A percentile compares a stretch with the other conserved stretches of the same genome.
Conservation (phyloP, 2,113 vertebrate genomes). For the Labeo catla region DNA sequence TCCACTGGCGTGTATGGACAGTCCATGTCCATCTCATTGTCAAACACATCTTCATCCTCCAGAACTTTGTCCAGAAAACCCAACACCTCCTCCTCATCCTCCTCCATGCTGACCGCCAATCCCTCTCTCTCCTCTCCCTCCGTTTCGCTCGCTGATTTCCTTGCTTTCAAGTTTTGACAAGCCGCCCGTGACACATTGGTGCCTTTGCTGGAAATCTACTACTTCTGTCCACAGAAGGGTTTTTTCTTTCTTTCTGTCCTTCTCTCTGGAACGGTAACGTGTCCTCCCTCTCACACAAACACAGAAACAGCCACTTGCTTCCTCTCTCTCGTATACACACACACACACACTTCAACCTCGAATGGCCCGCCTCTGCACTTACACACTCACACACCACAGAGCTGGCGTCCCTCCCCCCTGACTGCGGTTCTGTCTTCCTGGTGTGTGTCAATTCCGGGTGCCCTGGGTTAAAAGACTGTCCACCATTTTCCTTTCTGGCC, state of each 20-base stretch:
- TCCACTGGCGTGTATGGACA: slow-evolving; percentile 77
- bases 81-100: slow-evolving; percentile 88
- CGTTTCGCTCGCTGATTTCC: not conserved
- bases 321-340: slow-evolving; percentile 41
- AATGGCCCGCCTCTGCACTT: slow-evolving; percentile 14
- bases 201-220: not conserved
- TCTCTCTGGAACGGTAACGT: slow-evolving; percentile 37
- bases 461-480: not conserved
- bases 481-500: slow-evolving; percentile 16
- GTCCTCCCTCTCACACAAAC: slow-evolving; percentile 55
- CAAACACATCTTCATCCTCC: slow-evolving; percentile 84
- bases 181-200: not conserved
- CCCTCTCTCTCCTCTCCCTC: not conserved
- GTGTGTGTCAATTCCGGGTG: slow-evolving; percentile 43
- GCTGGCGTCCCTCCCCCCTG: slow-evolving; percentile 9
- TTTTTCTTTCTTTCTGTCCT: not conserved
- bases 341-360: slow-evolving; percentile 26
- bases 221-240: not conserved
- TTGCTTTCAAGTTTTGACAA: not conserved
- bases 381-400: slow-evolving; percentile 1
- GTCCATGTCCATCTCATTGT: slow-evolving; percentile 85
- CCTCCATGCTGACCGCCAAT: slow-evolving; percentile 68
- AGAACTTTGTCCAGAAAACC: slow-evolving; percentile 92
- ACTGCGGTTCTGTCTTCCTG: slow-evolving; percentile 44
- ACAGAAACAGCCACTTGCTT: slow-evolving; percentile 55